Base-by-base conservation (phyloP, 2,797 vertebrate species). In the Toxotes lorentzi region DNA sequence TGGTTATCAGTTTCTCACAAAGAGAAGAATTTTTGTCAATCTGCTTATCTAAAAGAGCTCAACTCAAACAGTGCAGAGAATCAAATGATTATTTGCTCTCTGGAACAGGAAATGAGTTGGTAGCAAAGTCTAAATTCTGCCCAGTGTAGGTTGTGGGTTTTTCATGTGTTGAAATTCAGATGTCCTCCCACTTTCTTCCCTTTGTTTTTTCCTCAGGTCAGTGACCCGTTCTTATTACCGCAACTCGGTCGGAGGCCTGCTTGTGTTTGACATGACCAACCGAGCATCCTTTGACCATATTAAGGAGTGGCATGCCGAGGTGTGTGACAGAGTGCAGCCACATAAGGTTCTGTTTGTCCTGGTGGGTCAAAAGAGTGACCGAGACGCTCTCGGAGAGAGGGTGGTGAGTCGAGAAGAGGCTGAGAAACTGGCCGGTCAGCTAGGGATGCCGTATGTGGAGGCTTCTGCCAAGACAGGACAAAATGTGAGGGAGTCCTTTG, bases 191-290 rank as follows among this genome's bases (percentile, higher is more conserved):
- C n/a, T 43, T 21, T 32, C 17, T 54, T 24, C 5, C 19, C 45
- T 5, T 56, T 57, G 12, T 41, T 34, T 54, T 16, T 62, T 45
- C 69, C 53, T 51, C 82, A 97, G 96, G 90, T 97, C 96, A 0
- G 96, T 97, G 89, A 96, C 96, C n/a, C 91, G 95, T 1, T 97
- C 96, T 47, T 98, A 96, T 72, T 97, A 96, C 86, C 93, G 94
- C 48, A 97, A 97, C 90, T 96, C 94, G 0, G 97, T 96, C 0
- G 96, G 95, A 57, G 96, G 94, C 23, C 92, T 98, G 86, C 89
- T 97, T 88, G 93, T 97, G 80, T 97, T 97, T 2, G 96, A 96
- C 85, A 79, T 97, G 64, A 95, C 94, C 83, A 96, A 94, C 79
- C 94, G 94, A 2, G n/a, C 81, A 0, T 96, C 97, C 27, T 98